Conservation (phyloP, 2,797 vertebrate genomes). For the Leptoclinus maculatus region DNA sequence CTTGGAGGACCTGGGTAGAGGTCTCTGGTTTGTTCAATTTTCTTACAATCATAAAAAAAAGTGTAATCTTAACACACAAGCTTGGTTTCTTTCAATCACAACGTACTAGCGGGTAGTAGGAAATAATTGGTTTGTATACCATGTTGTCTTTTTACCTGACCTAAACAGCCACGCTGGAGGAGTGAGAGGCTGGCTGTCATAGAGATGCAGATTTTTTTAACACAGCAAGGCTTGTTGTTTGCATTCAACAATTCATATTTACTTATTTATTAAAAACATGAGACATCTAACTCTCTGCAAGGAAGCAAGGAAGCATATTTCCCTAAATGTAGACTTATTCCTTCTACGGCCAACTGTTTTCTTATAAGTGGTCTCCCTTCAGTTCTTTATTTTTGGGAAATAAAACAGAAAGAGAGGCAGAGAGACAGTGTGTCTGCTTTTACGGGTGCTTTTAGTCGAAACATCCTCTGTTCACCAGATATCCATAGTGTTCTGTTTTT, state of each 20-base stretch:
- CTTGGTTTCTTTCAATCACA: background rate
- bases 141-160: background rate
- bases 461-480: slow-evolving; percentile 25
- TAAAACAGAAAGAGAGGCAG: slow-evolving; percentile 10
- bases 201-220: background rate
- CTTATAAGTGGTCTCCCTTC: background rate
- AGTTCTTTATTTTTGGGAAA: background rate
- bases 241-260: background rate
- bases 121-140: background rate
- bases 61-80: background rate
- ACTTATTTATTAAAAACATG: background rate
- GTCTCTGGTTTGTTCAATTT: background rate
- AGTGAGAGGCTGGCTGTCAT: background rate
- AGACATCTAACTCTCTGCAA: background rate
- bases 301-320: background rate
- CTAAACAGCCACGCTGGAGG: background rate
- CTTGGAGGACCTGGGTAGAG: background rate
- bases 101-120: background rate
- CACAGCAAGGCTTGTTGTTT: background rate
- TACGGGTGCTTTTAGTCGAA: background rate
- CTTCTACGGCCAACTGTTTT: background rate
- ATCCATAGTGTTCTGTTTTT: slow-evolving; percentile 45
- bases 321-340: background rate
- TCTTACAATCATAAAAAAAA: background rate
- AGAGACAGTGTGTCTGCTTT: slow-evolving; percentile 14